Evolutionary conservation across 2,888 invertebrate species (phyloP), one percentile per base, ranked within the genome.

Genomic region (Merodon equestris): DNA sequence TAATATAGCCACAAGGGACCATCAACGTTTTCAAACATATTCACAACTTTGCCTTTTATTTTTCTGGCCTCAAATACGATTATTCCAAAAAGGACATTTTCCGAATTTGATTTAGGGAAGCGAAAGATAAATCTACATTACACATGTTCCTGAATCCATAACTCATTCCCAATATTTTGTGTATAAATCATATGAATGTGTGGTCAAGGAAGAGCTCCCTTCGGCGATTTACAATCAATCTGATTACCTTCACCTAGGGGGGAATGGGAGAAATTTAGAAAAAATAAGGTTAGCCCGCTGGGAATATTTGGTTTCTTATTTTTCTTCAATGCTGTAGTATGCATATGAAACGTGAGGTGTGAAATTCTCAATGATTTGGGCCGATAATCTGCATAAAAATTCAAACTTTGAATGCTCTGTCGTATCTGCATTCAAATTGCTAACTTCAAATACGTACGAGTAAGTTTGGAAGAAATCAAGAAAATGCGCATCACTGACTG

Each of bases 321-420:
- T 57, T 9, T 27, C 27, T 27, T 27, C 27, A 7, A 27, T 27
- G 27, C 3, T 4, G 7, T 27, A 27, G 27, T 63, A 42, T 45
- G 47, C 57, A 61, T 61, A 47, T 58, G 58, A 70, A 70, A 64
- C 63, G 47, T 64, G 70, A 70, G 70, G 75, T 75, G 70, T 70
- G 57, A 70, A 75, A 70, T 58, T 47, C 44, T 19, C 47, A 47
- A 48, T 10, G 70, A 13, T 51, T 60, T 38, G 38, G n/a, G 27
- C 9, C 15, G 42, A 68, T 7, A 53, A 75, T 75, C 64, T 48
- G 64, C 70, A 75, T 75, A 66, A 19, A 51, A 56, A 73, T 66
- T 60, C 53, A 19, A 42, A 45, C 53, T 18, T 13, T 47, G 1
- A 36, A n/a, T 18, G 10, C 40, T 27, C 27, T 7, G 18, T 56